Evolutionary conservation across 1,140 invertebrate species (phyloP), one percentile per base, ranked within the genome.

Genomic region (Helicoverpa armigera): DNA sequence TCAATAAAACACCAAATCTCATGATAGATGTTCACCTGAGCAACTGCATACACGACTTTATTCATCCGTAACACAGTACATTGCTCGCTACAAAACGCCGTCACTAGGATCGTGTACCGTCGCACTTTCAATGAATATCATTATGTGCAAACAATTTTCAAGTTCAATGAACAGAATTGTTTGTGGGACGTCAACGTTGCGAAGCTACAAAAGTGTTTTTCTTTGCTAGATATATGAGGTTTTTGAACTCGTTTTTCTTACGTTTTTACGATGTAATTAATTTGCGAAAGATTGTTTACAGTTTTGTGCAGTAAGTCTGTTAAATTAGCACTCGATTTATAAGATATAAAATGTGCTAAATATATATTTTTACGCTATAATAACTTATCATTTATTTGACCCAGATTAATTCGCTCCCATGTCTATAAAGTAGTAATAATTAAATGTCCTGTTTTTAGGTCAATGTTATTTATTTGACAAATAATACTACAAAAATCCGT

Each of bases 61-160:
- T 67, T 18, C n/a, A 12, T 48, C 29, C 4, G 7, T 60, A 2
- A 16, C 67, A 70, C 16, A 51, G 5, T 50, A 67, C 43, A 50
- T 16, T 14, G 48, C 16, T 18, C 16, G 50, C 23, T 14, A 31
- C 50, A 72, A 70, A 23, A 70, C n/a, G 50, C 7, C 14, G 69
- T 14, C 14, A 23, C 18, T 48, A 31, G 10, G 53, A 69, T n/a
- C 50, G 14, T 31, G 14, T 48, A 16, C 4, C 18, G 13, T 16
- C 65, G 1, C 50, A 23, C 35, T 53, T 54, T 51, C 69, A 72
- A 72, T 72, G 69, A 72, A 72, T 72, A 72, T 31, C 69, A 72
- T 72, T 72, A 72, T 51, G 23, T 35, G 53, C 31, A 61, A 63
- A 51, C 73, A 76, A 76, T 76, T 76, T 76, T 76, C 58, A 76